These are phyloP conservation scores for Teleogryllus occipitalis DNA, from an alignment of 1,140 invertebrate genomes.

Conservation along the genomic window DNA sequence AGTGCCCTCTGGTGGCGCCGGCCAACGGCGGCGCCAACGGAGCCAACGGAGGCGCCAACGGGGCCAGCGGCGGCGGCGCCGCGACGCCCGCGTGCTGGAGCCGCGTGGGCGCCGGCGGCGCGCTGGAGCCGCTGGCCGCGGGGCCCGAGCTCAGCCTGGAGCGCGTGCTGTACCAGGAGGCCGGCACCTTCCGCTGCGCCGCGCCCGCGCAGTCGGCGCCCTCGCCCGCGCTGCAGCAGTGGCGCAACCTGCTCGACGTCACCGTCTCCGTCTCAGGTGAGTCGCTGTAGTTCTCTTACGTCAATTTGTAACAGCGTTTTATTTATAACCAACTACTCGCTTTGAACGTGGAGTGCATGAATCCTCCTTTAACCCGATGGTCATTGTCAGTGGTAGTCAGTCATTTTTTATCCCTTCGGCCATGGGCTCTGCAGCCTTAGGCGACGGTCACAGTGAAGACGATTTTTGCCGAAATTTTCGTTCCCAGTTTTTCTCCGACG, in stretches of 20 bases:
- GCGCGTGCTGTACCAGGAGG: slow-evolving; percentile 66
- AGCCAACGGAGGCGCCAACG: slow-evolving; percentile 43
- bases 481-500: no score
- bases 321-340: no score
- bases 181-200: slow-evolving; percentile 65
- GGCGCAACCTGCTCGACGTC: slow-evolving; percentile 38
- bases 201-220: slow-evolving; percentile 40
- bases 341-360: no score
- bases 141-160: slow-evolving; percentile 52
- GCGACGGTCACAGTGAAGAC: no score
- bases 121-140: slow-evolving; percentile 50
- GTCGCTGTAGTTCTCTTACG: slow-evolving; percentile 20
- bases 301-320: no score
- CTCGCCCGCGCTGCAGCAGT: slow-evolving; percentile 27
- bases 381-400: no score
- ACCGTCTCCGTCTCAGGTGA: slow-evolving; percentile 49
- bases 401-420: no score
- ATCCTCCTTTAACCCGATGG: no score
- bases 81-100: slow-evolving; percentile 50
- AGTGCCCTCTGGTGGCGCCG: slow-evolving; percentile 64
- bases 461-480: no score
- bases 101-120: slow-evolving; percentile 29
- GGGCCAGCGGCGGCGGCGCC: slow-evolving; percentile 37
- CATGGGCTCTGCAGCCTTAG: no score
- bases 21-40: slow-evolving; percentile 44